Evolutionary conservation across 1,140 invertebrate species (phyloP).

Genomic region (Mya arenaria): DNA sequence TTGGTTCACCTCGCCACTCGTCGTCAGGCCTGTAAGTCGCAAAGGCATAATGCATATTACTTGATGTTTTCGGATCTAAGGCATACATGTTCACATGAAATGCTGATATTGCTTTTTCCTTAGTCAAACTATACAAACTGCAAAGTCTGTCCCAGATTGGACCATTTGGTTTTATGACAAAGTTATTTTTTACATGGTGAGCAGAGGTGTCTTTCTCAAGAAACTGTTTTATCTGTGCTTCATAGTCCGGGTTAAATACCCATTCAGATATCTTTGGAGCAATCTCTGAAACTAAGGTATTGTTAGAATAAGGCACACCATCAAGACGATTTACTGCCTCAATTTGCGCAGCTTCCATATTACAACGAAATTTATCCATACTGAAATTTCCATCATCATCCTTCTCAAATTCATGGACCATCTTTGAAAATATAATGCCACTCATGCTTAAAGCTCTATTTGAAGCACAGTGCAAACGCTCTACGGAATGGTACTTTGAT

Average conservation of each 20-base stretch:
- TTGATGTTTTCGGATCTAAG: neutral
- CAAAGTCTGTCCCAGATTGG: neutral
- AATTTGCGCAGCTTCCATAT: neutral
- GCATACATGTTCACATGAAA: neutral
- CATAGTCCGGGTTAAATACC: neutral
- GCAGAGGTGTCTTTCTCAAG: constrained; percentile 15
- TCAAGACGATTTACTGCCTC: neutral
- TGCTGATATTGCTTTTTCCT: neutral
- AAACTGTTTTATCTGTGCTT: constrained; percentile 14
- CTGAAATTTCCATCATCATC: constrained; percentile 2
- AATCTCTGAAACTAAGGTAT: constrained; percentile 9
- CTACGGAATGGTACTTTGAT: constrained; percentile 38
- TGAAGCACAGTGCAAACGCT: constrained; percentile 17
- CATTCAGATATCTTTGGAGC: constrained; percentile 1
- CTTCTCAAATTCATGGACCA: neutral
- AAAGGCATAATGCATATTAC: constrained; percentile 27
- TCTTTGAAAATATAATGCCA: constrained; percentile 4
- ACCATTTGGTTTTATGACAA: neutral
- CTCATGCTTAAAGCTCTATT: constrained; percentile 11
- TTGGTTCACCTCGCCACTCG: constrained; percentile 18
- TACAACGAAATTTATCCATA: neutral
- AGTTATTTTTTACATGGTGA: constrained; percentile 12
- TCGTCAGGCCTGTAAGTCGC: constrained; percentile 19
- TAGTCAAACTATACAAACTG: neutral
- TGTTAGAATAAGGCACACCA: constrained; percentile 17